These are phyloP conservation scores for Falco rusticolus DNA, from an alignment of 2,797 vertebrate genomes.

Conservation along the genomic window DNA sequence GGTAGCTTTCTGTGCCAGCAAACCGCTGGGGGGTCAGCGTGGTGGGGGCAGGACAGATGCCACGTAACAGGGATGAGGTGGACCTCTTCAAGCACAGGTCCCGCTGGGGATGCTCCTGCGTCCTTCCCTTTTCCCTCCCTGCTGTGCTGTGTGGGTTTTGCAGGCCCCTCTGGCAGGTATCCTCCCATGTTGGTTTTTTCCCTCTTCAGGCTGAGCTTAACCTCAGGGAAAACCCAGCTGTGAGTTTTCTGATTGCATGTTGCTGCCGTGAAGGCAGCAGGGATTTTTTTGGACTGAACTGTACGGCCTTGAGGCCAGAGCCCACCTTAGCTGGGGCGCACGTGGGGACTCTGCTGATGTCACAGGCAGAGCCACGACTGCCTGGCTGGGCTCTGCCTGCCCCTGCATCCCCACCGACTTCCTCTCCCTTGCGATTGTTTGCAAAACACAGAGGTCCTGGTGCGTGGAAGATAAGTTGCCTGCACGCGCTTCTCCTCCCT, in stretches of 20 bases:
- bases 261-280: neutral
- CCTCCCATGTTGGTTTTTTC: neutral
- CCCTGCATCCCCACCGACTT: accelerated
- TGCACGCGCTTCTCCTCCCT: neutral
- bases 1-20: neutral
- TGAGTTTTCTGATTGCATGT: neutral
- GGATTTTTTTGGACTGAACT: neutral
- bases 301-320: accelerated
- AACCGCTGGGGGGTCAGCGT: neutral
- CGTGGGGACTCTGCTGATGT: accelerated
- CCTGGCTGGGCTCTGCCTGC: neutral
- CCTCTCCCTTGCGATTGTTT: neutral
- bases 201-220: neutral
- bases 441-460: neutral
- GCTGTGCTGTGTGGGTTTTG: neutral
- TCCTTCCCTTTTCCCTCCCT: neutral
- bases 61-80: neutral
- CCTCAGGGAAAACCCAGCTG: neutral
- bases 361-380: neutral
- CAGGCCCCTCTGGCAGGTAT: neutral
- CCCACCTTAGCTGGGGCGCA: neutral
- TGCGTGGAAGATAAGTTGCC: neutral
- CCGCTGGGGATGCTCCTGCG: neutral
- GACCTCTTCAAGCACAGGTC: neutral
- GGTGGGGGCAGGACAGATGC: neutral